A percentile compares a stretch with the other conserved stretches of the same genome.
Evolutionary conservation across 2,888 invertebrate species (phyloP).

Genomic region (Noctua fimbriata): DNA sequence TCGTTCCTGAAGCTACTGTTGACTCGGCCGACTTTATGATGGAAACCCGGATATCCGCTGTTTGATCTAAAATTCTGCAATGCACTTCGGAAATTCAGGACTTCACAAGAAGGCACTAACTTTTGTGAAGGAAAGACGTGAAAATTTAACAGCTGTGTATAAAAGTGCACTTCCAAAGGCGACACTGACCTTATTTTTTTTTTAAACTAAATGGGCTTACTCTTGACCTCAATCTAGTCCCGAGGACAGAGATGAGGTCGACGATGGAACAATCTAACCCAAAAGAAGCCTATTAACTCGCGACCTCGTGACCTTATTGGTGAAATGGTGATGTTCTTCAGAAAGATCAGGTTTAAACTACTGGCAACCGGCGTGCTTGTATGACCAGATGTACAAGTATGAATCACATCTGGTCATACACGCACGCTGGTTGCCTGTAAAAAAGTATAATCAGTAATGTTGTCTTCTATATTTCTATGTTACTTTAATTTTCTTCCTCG

Average conservation of each 20-base stretch:
- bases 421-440: too few relatives aligned
- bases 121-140: neutral
- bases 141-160: neutral
- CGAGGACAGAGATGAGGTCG: too few relatives aligned
- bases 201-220: too few relatives aligned
- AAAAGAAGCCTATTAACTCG: too few relatives aligned
- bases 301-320: too few relatives aligned
- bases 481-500: too few relatives aligned
- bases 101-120: neutral
- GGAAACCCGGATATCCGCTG: neutral
- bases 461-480: too few relatives aligned
- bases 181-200: neutral
- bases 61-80: constrained; percentile 3
- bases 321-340: neutral
- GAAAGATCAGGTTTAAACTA: neutral
- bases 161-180: neutral
- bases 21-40: neutral
- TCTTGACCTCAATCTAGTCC: too few relatives aligned
- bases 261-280: too few relatives aligned
- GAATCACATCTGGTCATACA: too few relatives aligned
- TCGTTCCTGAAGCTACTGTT: neutral
- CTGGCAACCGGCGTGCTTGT: neutral
- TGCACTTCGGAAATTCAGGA: neutral
- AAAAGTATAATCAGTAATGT: too few relatives aligned
- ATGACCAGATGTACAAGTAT: neutral